Percentiles rank a stretch among this genome's conserved stretches.
Evolutionary conservation across 2,113 vertebrate genomes (phyloP).

Genomic region (Notothenia coriiceps): DNA sequence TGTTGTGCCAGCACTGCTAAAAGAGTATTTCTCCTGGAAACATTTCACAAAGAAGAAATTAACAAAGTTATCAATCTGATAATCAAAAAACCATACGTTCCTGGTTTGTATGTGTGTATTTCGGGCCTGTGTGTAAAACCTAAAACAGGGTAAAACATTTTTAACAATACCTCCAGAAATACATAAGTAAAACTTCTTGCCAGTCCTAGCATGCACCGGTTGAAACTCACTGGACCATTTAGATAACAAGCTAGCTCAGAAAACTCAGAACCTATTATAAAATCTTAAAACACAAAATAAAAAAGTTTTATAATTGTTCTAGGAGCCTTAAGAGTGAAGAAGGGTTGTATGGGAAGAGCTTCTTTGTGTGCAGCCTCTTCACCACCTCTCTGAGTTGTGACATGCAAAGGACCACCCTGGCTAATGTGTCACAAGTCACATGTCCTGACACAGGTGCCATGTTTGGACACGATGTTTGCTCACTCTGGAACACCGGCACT

Average conservation of each 20-base stretch:
- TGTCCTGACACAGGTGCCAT: not conserved
- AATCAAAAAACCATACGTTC: no score
- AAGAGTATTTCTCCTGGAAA: no score
- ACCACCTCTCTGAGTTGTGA: constrained; percentile 86
- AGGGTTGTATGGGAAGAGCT: constrained; percentile 94
- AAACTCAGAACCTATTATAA: not conserved
- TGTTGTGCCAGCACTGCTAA: no score
- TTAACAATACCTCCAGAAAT: not conserved
- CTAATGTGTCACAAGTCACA: not conserved
- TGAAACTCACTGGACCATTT: not conserved
- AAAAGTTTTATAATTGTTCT: constrained; percentile 60
- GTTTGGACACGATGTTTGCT: not conserved
- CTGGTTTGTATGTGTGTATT: no score
- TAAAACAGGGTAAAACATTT: not conserved
- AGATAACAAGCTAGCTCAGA: not conserved
- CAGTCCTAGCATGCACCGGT: not conserved
- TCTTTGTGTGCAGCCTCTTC: constrained; percentile 85
- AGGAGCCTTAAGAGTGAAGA: constrained; percentile 89
- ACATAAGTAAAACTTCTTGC: not conserved
- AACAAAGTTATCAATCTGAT: no score
- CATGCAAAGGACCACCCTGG: constrained; percentile 81
- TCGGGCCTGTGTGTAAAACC: not conserved
- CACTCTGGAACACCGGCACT: not conserved
- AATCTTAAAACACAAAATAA: not conserved
- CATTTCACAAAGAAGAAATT: no score